Conservation (phyloP, 2,797 vertebrate genomes). For the Ispidina lecontei region DNA sequence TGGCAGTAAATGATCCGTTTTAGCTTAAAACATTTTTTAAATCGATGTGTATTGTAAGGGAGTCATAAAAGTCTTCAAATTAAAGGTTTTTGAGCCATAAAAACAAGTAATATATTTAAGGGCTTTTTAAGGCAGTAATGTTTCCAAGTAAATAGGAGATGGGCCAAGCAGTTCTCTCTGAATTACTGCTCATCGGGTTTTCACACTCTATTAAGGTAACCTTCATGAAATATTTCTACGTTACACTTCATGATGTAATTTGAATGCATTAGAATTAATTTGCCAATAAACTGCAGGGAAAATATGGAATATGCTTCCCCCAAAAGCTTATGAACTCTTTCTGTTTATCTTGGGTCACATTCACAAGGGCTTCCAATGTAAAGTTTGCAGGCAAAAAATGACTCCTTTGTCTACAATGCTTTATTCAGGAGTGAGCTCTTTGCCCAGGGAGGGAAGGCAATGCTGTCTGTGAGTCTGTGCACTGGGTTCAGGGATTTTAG, state of each 20-base stretch:
- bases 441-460: not conserved
- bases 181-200: constrained; percentile 41
- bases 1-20: constrained; percentile 54
- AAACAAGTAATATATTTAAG: constrained; percentile 35
- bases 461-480: not conserved
- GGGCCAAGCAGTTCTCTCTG: constrained; percentile 43
- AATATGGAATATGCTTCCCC: constrained; percentile 9
- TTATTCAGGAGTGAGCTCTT: not conserved
- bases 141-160: constrained; percentile 66
- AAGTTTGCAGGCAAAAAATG: not conserved
- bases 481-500: not conserved
- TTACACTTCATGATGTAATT: constrained; percentile 59
- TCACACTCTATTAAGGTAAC: constrained; percentile 62
- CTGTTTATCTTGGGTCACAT: constrained; percentile 2
- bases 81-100: constrained; percentile 58
- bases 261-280: constrained; percentile 56
- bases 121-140: constrained; percentile 25
- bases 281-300: constrained; percentile 43
- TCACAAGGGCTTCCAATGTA: not conserved
- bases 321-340: not conserved
- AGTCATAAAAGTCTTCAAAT: constrained; percentile 63
- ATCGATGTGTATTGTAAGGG: constrained; percentile 59
- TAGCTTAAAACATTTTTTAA: constrained; percentile 50
- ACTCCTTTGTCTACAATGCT: not conserved
- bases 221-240: constrained; percentile 50